Percentiles rank a stretch among this genome's conserved stretches.
phyloP scores from a whole-genome alignment of 2,797 vertebrate species.

The Melanotaenia boesemani region DNA sequence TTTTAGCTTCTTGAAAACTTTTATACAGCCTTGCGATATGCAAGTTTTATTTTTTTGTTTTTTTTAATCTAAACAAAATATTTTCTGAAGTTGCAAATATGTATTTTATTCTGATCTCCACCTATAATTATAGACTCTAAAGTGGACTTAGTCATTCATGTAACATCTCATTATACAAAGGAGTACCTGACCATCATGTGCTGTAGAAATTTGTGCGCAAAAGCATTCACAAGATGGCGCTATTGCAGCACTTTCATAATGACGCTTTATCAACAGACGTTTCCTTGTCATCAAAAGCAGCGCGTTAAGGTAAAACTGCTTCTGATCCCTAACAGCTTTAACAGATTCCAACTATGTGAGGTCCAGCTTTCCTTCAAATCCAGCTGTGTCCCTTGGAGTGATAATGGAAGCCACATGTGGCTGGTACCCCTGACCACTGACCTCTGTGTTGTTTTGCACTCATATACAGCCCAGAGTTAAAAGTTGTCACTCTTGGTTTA shows the following conservation, averaged over 20 bases:
- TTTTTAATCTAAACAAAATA: no score
- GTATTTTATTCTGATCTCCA: no score
- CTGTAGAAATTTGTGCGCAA: background rate
- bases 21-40: no score
- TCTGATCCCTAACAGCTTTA: conserved; percentile 20
- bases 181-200: background rate
- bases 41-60: no score
- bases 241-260: conserved; percentile 31
- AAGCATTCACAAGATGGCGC: conserved; percentile 63
- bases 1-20: no score
- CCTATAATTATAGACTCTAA: background rate
- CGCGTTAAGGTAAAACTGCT: conserved; percentile 5
- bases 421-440: conserved; percentile 53
- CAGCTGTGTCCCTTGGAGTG: conserved; percentile 27
- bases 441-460: conserved; percentile 34
- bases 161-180: background rate
- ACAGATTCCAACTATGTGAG: conserved; percentile 31
- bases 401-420: conserved; percentile 55
- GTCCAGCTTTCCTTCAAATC: conserved; percentile 31
- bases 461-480: conserved; percentile 44
- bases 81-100: no score
- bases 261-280: background rate
- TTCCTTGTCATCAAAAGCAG: conserved; percentile 24
- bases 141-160: background rate
- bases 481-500: conserved; percentile 36